Evolutionary conservation across 2,888 invertebrate species (phyloP).

Genomic region (Glomeris marginata): DNA sequence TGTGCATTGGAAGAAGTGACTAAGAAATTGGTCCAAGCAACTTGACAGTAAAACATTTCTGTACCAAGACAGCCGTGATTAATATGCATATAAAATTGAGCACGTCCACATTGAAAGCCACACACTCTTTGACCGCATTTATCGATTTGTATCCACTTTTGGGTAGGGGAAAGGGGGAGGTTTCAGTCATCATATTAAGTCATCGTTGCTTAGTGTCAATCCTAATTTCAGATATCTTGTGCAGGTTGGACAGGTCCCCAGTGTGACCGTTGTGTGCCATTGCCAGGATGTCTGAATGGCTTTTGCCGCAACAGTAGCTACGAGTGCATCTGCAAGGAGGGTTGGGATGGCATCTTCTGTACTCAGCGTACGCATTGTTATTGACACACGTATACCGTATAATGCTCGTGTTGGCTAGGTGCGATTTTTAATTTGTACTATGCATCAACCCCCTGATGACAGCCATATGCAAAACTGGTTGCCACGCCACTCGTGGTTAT

Average conservation of each 20-base stretch:
- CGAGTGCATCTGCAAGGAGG: conserved; percentile 67
- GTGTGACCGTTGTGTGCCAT: conserved; percentile 69
- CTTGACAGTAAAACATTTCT: too few species aligned
- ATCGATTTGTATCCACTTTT: too few species aligned
- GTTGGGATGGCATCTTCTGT: conserved; percentile 80
- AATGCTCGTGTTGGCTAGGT: background rate
- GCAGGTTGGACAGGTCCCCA: conserved; percentile 61
- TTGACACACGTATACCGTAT: conserved; percentile 7
- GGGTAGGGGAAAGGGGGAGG: too few species aligned
- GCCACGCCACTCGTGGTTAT: conserved; percentile 48
- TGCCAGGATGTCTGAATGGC: conserved; percentile 76
- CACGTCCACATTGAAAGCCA: background rate
- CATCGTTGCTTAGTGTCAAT: background rate
- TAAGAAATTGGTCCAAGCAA: too few species aligned
- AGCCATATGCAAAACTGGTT: conserved; percentile 13
- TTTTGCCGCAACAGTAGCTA: conserved; percentile 63
- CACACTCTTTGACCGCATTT: background rate
- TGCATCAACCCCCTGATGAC: background rate
- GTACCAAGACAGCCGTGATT: too few species aligned
- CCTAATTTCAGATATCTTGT: conserved; percentile 1
- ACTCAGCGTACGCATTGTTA: conserved; percentile 52
- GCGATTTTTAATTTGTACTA: background rate
- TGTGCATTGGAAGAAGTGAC: too few species aligned
- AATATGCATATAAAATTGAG: too few species aligned
- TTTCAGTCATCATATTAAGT: background rate